These are phyloP conservation scores for Carpatolechia fugitivella DNA, from an alignment of 2,888 invertebrate genomes.

Conservation along the genomic window DNA sequence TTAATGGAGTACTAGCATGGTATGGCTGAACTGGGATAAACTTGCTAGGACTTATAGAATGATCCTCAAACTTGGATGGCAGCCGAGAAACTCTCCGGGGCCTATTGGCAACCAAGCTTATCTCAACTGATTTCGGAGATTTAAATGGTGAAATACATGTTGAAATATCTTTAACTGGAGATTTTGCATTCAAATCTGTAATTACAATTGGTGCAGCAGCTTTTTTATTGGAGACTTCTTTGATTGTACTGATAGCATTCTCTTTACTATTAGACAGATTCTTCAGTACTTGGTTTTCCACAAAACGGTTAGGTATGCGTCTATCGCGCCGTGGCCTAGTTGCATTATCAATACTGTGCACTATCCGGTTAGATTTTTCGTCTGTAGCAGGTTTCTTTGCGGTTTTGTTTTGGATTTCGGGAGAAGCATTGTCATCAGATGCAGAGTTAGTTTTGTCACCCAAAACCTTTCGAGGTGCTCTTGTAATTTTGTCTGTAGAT, in stretches of 20 bases:
- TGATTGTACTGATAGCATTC: constrained; percentile 9
- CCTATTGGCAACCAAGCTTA: constrained; percentile 42
- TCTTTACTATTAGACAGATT: constrained; percentile 40
- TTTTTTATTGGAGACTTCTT: neutral
- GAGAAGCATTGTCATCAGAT: constrained; percentile 57
- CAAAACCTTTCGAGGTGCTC: constrained; percentile 48
- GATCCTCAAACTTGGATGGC: constrained; percentile 60
- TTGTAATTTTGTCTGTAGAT: constrained; percentile 31
- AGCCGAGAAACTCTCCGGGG: constrained; percentile 57
- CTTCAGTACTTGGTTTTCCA: constrained; percentile 39
- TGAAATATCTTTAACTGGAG: neutral
- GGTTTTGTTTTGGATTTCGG: constrained; percentile 30
- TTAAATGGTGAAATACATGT: constrained; percentile 35
- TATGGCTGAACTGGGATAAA: constrained; percentile 52
- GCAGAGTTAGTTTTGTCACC: constrained; percentile 68
- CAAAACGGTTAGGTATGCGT: constrained; percentile 49
- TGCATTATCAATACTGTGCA: constrained; percentile 18
- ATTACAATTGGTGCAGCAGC: neutral
- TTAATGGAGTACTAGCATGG: constrained; percentile 59
- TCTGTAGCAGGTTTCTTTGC: constrained; percentile 25
- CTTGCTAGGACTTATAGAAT: constrained; percentile 58
- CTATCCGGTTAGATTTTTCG: constrained; percentile 12
- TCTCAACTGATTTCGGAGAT: constrained; percentile 39
- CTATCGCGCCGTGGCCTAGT: constrained; percentile 47
- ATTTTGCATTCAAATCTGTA: neutral